Evolutionary conservation across 1,140 invertebrate genomes (phyloP).

Genomic region (Bombyx mori): DNA sequence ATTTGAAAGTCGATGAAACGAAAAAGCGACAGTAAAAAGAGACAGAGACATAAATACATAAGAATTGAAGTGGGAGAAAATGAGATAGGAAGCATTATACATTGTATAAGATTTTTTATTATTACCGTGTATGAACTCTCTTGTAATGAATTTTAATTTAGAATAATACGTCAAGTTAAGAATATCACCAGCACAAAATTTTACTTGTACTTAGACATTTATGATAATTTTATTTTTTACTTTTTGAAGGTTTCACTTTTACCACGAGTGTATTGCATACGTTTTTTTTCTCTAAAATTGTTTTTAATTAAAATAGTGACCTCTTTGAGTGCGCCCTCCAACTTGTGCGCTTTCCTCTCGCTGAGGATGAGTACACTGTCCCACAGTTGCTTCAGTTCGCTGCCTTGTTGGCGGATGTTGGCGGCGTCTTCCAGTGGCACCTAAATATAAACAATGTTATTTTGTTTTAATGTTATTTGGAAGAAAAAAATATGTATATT

Average conservation of each 20-base stretch:
- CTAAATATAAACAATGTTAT: constrained; percentile 14
- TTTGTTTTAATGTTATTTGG: too few relatives aligned
- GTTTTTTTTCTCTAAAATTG: not conserved
- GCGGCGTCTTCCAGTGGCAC: constrained; percentile 81
- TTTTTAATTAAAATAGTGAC: constrained; percentile 9
- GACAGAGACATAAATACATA: too few relatives aligned
- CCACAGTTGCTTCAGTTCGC: constrained; percentile 89
- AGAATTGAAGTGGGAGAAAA: too few relatives aligned
- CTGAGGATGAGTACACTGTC: constrained; percentile 84
- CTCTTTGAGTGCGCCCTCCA: constrained; percentile 86
- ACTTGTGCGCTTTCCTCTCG: constrained; percentile 80
- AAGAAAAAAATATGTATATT: too few relatives aligned
- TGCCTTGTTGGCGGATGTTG: constrained; percentile 85
- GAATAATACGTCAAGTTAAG: not conserved
- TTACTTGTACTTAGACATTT: not conserved
- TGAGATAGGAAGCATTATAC: too few relatives aligned
- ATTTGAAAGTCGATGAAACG: too few relatives aligned
- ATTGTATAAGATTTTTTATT: too few relatives aligned
- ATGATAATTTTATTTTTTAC: too few relatives aligned
- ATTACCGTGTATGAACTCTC: too few relatives aligned
- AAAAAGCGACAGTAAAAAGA: too few relatives aligned
- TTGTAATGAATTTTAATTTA: too few relatives aligned
- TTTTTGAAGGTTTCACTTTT: not conserved
- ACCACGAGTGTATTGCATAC: not conserved
- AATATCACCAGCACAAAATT: not conserved